Conservation (phyloP, 1,140 invertebrate species). For the Teleopsis dalmanni region DNA sequence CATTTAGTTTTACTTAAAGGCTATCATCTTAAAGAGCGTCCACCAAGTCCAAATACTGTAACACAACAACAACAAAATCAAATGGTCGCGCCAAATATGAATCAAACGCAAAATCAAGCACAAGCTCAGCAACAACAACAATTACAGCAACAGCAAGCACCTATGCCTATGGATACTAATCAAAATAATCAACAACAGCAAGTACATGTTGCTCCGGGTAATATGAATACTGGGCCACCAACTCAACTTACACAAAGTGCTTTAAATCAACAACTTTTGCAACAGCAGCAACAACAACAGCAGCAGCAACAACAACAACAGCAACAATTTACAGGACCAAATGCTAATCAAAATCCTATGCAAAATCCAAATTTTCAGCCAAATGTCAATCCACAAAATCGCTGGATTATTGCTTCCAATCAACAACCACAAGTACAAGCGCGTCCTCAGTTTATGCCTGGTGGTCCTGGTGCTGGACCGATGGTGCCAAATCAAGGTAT, state of each 20-base stretch:
- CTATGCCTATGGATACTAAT: conserved; percentile 22
- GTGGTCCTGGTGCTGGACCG: conserved; percentile 16
- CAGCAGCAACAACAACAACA: conserved; percentile 26
- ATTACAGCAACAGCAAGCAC: conserved; percentile 19
- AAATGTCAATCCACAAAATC: too few species aligned
- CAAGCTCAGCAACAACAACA: conserved; percentile 22
- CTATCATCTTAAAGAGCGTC: conserved; percentile 69
- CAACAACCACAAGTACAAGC: conserved; percentile 21
- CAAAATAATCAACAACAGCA: conserved; percentile 41
- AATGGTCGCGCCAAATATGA: conserved; percentile 19
- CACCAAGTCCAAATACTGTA: conserved; percentile 58
- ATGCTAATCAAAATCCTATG: conserved; percentile 26
- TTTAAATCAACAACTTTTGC: conserved; percentile 4
- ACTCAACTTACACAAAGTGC: conserved; percentile 21
- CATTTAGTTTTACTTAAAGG: conserved; percentile 76
- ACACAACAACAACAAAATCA: conserved; percentile 21
- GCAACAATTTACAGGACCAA: conserved; percentile 32
- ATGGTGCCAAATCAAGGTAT: conserved; percentile 15
- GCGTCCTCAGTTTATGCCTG: conserved; percentile 29
- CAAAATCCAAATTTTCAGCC: conserved; percentile 31
- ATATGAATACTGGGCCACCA: conserved; percentile 35
- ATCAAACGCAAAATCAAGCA: conserved; percentile 1
- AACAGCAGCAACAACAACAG: conserved; percentile 24
- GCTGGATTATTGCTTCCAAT: too few species aligned
- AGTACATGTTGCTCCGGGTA: conserved; percentile 13